Percentiles rank a stretch among this genome's conserved stretches.
These are phyloP conservation scores for Cephus runcator DNA, from an alignment of 2,888 invertebrate species.

Conservation along the genomic window DNA sequence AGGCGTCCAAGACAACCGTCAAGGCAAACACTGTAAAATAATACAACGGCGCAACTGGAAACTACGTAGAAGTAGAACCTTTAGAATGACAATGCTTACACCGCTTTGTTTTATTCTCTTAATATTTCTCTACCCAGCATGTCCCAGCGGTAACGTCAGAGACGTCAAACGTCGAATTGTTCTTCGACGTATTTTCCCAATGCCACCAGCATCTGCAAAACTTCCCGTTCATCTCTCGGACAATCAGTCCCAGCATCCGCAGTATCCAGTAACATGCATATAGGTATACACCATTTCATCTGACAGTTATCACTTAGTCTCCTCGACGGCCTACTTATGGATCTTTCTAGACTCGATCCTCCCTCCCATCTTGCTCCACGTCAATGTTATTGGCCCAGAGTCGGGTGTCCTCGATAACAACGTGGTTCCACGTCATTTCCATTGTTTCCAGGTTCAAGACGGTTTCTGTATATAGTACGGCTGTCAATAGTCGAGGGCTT, in stretches of 20 bases:
- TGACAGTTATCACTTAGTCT: background rate
- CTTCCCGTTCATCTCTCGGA: background rate
- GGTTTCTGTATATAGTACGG: background rate
- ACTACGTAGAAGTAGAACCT: background rate
- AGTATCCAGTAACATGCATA: background rate
- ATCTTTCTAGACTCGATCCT: background rate
- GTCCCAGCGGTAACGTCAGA: background rate
- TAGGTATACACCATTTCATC: background rate
- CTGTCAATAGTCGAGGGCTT: background rate
- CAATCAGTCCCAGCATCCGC: background rate
- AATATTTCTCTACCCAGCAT: too few species aligned
- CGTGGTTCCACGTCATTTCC: background rate
- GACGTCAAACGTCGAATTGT: slow-evolving; percentile 16
- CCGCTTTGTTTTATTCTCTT: too few species aligned
- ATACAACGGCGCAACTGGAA: background rate
- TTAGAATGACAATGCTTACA: background rate
- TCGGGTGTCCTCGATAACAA: background rate
- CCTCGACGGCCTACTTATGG: background rate
- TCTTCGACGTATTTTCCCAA: slow-evolving; percentile 13
- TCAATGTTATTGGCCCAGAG: background rate
- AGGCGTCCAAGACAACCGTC: background rate
- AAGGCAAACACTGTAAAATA: background rate
- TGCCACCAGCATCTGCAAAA: slow-evolving; percentile 11
- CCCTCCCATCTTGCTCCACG: background rate
- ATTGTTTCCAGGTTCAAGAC: background rate